These are phyloP conservation scores for Daboia siamensis DNA, from an alignment of 2,113 vertebrate species.

Conservation along the genomic window DNA sequence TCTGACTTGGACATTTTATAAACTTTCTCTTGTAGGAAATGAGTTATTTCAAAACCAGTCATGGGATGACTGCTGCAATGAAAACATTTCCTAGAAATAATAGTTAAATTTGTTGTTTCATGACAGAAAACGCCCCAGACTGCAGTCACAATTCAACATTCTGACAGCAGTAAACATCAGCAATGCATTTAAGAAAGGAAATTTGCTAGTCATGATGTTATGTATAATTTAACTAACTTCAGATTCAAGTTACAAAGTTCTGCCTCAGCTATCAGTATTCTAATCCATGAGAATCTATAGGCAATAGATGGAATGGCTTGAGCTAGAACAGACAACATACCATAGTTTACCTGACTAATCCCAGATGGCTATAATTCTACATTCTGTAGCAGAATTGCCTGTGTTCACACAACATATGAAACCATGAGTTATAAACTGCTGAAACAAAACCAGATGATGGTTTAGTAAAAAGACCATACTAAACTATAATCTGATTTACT, in stretches of 20 bases:
- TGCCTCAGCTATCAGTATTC: not conserved
- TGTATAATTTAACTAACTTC: not conserved
- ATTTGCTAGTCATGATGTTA: not conserved
- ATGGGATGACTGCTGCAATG: not conserved
- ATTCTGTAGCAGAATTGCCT: not conserved
- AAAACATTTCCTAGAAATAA: not conserved
- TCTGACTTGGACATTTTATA: not conserved
- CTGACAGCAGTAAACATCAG: not conserved
- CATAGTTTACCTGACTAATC: not conserved
- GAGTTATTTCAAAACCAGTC: not conserved
- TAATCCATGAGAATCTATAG: not conserved
- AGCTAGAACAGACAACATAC: not conserved
- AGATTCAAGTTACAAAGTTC: not conserved
- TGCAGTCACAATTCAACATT: not conserved
- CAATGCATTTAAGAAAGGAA: not conserved
- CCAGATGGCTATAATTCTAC: not conserved
- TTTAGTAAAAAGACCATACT: not conserved
- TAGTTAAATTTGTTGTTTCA: not conserved
- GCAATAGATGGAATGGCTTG: not conserved
- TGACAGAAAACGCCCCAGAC: not conserved
- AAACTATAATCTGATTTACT: not conserved
- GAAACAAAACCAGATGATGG: not conserved
- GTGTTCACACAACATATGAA: not conserved
- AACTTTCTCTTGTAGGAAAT: not conserved
- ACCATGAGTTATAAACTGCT: not conserved